These are phyloP conservation scores for Anas platyrhynchos DNA, from an alignment of 2,113 vertebrate genomes.

Conservation along the genomic window DNA sequence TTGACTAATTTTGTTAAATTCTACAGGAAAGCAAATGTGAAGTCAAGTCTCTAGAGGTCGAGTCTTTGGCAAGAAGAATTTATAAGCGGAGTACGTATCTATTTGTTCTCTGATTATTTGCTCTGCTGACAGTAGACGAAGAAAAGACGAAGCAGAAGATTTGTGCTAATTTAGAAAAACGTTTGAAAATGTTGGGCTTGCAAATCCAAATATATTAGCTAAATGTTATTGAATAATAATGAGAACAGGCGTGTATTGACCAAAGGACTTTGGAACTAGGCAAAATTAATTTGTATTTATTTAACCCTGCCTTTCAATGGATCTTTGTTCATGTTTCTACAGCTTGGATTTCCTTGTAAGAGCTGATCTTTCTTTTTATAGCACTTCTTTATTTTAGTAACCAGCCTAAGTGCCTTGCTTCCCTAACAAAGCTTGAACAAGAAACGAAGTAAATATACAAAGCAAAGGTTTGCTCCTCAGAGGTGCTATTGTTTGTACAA, in stretches of 20 bases:
- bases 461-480: conserved; percentile 58
- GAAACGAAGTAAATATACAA: conserved; percentile 63
- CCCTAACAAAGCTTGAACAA: conserved; percentile 59
- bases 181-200: conserved; percentile 58
- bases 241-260: conserved; percentile 40
- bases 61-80: conserved; percentile 67
- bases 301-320: conserved; percentile 64
- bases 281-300: conserved; percentile 71
- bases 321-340: conserved; percentile 58
- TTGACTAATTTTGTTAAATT: conserved; percentile 72
- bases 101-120: conserved; percentile 73
- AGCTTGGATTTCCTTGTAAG: conserved; percentile 44
- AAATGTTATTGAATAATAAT: conserved; percentile 66
- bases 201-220: conserved; percentile 62
- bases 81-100: conserved; percentile 7
- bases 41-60: conserved; percentile 48
- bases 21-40: conserved; percentile 65
- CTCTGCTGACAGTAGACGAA: conserved; percentile 43
- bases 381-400: conserved; percentile 59
- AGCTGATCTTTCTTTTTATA: conserved; percentile 54
- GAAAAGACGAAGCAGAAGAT: conserved; percentile 62
- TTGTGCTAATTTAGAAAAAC: conserved; percentile 72
- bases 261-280: conserved; percentile 54
- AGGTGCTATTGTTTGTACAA: conserved; percentile 70
- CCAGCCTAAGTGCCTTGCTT: conserved; percentile 56